phyloP scores from a whole-genome alignment of 2,888 invertebrate genomes.

The Pristionchus fissidentatus region DNA sequence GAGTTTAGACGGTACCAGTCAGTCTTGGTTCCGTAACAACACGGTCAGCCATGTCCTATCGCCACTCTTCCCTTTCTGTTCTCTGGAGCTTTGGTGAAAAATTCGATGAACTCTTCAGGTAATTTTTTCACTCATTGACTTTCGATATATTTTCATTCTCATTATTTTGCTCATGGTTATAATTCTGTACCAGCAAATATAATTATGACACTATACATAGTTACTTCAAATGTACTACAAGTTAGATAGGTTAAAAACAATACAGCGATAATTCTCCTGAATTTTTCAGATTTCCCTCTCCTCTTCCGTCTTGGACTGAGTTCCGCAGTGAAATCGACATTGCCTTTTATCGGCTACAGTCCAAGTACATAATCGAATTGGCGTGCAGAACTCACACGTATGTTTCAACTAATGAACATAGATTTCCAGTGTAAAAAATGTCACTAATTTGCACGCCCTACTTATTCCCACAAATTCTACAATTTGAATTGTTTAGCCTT shows the following conservation, averaged over 20 bases:
- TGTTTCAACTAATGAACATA: neutral
- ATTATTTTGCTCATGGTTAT: too few species aligned
- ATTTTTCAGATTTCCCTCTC: neutral
- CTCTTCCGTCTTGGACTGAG: neutral
- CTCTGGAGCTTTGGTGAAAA: neutral
- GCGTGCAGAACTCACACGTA: neutral
- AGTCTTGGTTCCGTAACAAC: too few species aligned
- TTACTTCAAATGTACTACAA: too few species aligned
- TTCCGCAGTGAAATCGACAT: neutral
- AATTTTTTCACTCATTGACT: neutral
- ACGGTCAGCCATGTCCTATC: neutral
- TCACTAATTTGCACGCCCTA: too few species aligned
- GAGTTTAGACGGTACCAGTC: too few species aligned
- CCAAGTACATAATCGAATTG: neutral
- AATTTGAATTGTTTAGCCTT: too few species aligned
- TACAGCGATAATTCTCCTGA: too few species aligned
- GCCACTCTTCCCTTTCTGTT: neutral
- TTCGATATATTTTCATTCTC: neutral
- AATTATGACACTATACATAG: too few species aligned
- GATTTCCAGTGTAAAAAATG: neutral
- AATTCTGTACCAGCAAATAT: too few species aligned
- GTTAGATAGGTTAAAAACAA: too few species aligned
- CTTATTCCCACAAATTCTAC: too few species aligned
- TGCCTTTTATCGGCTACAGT: constrained; percentile 8
- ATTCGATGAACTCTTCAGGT: neutral